A percentile compares a stretch with the other conserved stretches of the same genome.
Conservation (phyloP, 2,113 vertebrate genomes). For the Aptenodytes patagonicus region DNA sequence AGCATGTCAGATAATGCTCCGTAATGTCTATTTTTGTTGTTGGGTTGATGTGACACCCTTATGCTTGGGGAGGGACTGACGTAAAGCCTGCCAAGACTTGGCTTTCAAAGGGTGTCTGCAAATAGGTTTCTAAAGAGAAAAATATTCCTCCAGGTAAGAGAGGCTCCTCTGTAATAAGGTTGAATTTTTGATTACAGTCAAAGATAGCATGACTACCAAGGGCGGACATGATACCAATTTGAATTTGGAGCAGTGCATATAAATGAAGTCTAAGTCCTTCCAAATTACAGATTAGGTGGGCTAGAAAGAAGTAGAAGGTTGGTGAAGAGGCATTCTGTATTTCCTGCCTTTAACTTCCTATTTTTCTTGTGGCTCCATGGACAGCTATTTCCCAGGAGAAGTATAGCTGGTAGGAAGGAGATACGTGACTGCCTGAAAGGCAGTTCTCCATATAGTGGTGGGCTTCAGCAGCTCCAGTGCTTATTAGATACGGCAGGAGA, state of each 20-base stretch:
- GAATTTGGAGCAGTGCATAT: background rate
- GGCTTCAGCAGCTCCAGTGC: background rate
- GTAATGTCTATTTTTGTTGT: accelerated
- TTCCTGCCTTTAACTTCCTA: background rate
- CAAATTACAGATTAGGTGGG: background rate
- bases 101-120: background rate
- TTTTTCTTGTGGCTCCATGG: background rate
- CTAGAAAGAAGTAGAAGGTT: background rate
- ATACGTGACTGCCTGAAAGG: background rate
- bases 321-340: background rate
- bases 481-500: background rate
- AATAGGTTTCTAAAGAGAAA: background rate
- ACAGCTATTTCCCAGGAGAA: background rate
- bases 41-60: background rate
- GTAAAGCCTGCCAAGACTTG: background rate
- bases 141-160: background rate
- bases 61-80: too few relatives aligned
- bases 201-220: background rate
- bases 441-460: background rate
- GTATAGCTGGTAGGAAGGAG: background rate
- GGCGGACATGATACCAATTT: background rate
- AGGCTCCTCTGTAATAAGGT: background rate
- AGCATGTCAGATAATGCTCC: background rate
- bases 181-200: background rate
- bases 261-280: background rate